A percentile compares a stretch with the other conserved stretches of the same genome.
phyloP scores from a whole-genome alignment of 2,888 invertebrate genomes.

The Drosophila birchii region DNA sequence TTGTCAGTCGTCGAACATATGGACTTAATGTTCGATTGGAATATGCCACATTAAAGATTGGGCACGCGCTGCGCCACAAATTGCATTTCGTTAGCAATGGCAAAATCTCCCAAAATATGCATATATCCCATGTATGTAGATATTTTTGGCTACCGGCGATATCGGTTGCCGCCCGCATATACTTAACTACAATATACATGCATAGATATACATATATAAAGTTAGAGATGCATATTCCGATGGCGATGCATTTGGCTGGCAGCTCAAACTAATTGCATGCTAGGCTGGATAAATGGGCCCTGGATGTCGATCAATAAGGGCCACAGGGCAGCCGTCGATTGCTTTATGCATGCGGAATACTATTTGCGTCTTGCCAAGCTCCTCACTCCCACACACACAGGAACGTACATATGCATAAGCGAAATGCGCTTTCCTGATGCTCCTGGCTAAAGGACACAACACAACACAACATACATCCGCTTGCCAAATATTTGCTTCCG shows the following conservation, averaged over 20 bases:
- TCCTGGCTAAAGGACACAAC: slow-evolving; percentile 28
- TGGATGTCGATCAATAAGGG: slow-evolving; percentile 30
- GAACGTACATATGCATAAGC: not conserved
- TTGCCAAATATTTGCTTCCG: slow-evolving; percentile 75
- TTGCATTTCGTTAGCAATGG: slow-evolving; percentile 51
- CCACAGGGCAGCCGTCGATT: slow-evolving; percentile 24
- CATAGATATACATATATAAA: too few relatives aligned
- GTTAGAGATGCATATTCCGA: not conserved
- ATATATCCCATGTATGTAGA: slow-evolving; percentile 1
- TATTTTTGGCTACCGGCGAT: slow-evolving; percentile 40
- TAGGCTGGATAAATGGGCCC: slow-evolving; percentile 18
- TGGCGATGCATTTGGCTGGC: slow-evolving; percentile 25
- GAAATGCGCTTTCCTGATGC: slow-evolving; percentile 57
- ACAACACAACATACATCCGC: slow-evolving; percentile 55
- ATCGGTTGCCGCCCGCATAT: slow-evolving; percentile 28
- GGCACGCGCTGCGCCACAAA: slow-evolving; percentile 60
- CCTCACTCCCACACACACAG: slow-evolving; percentile 9
- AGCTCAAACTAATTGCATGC: slow-evolving; percentile 49
- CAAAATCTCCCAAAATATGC: slow-evolving; percentile 47
- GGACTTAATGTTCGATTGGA: slow-evolving; percentile 61
- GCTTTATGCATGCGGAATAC: slow-evolving; percentile 32
- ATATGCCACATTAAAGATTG: slow-evolving; percentile 67
- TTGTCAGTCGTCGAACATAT: slow-evolving; percentile 40
- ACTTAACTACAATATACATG: slow-evolving; percentile 1
- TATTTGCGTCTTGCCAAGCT: slow-evolving; percentile 36